These are phyloP conservation scores for Rhinoptilus africanus DNA, from an alignment of 2,113 vertebrate genomes.

Conservation along the genomic window DNA sequence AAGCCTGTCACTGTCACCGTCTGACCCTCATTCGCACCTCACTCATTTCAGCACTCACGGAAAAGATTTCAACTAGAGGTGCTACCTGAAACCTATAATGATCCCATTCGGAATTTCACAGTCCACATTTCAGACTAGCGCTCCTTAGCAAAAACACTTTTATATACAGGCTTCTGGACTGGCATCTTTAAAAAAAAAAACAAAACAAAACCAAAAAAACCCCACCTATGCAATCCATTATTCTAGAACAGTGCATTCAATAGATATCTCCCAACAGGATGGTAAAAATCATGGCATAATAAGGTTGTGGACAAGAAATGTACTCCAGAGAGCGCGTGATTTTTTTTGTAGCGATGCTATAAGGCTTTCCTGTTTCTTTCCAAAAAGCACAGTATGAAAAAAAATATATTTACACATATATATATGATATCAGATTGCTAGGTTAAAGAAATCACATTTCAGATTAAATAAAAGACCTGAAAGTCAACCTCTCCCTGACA, in stretches of 20 bases:
- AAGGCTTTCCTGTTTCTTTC: background rate
- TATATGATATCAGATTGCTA: background rate
- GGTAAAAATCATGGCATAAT: background rate
- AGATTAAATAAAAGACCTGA: background rate
- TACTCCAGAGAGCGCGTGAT: background rate
- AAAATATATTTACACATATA: background rate
- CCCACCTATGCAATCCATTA: background rate
- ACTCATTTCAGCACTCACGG: fast-evolving
- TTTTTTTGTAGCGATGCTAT: background rate
- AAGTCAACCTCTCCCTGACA: background rate
- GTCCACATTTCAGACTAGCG: background rate
- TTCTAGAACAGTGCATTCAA: background rate
- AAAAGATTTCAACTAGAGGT: background rate
- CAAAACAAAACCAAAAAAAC: background rate
- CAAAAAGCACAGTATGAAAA: background rate
- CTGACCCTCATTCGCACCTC: background rate
- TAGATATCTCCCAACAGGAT: background rate
- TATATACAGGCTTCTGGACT: background rate
- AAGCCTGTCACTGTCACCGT: background rate
- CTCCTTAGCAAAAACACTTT: background rate
- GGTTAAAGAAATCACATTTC: background rate
- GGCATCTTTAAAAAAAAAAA: background rate
- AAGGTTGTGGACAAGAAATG: background rate
- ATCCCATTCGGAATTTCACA: background rate
- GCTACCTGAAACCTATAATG: background rate